phyloP scores from a whole-genome alignment of 2,888 invertebrate genomes.

The Seira sanloemensis region DNA sequence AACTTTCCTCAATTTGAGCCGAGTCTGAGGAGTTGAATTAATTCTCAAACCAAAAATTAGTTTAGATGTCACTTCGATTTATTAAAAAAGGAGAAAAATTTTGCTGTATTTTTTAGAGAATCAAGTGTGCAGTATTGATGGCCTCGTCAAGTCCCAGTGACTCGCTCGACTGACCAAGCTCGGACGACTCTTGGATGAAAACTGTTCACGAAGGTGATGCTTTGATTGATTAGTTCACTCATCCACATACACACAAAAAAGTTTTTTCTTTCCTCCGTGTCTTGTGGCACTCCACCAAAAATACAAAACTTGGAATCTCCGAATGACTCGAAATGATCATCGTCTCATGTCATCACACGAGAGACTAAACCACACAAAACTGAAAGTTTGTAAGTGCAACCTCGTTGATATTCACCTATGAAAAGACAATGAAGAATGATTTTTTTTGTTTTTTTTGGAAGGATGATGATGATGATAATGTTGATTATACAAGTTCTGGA shows the following conservation, averaged over 20 bases:
- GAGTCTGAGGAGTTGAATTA: no score
- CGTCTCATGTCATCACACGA: background rate
- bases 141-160: background rate
- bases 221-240: conserved; percentile 34
- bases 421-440: conserved; percentile 3
- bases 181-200: background rate
- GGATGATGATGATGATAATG: conserved; percentile 11
- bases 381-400: conserved; percentile 16
- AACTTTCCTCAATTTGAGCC: no score
- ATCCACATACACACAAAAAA: background rate
- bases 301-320: background rate
- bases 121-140: no score
- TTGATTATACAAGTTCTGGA: conserved; percentile 16
- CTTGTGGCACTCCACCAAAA: background rate
- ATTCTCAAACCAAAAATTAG: no score
- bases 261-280: background rate
- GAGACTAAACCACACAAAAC: conserved; percentile 16
- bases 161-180: background rate
- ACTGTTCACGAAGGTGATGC: conserved; percentile 21
- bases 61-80: no score
- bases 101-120: no score
- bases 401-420: background rate
- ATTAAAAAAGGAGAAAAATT: no score
- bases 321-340: background rate
- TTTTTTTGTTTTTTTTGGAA: conserved; percentile 2